These are phyloP conservation scores for Rhorus exstirpatorius DNA, from an alignment of 2,888 invertebrate species.

Conservation along the genomic window DNA sequence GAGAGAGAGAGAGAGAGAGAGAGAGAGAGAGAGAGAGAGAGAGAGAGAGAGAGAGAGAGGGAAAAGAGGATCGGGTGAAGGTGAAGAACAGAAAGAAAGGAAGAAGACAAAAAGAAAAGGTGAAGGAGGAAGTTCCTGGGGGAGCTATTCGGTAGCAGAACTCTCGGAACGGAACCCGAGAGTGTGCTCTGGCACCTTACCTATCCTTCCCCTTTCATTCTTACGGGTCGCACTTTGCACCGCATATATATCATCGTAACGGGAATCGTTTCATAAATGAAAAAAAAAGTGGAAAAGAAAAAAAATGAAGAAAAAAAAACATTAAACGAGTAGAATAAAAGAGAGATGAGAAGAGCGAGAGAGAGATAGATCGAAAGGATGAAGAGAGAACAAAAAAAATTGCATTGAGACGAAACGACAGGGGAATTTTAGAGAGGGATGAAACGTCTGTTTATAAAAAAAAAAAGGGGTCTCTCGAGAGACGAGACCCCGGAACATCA, in stretches of 20 bases:
- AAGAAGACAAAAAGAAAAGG: constrained; percentile 40
- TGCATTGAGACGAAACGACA: constrained; percentile 47
- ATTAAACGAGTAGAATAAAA: constrained; percentile 27
- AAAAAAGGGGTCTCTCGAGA: constrained; percentile 8
- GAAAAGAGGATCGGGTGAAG: constrained; percentile 34
- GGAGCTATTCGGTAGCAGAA: constrained; percentile 68
- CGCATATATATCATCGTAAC: constrained; percentile 60
- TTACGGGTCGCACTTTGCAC: constrained; percentile 31
- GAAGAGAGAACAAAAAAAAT: constrained; percentile 41
- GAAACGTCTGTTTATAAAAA: constrained; percentile 5
- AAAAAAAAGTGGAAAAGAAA: constrained; percentile 34
- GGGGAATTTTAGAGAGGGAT: constrained; percentile 29
- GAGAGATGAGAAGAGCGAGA: too few relatives aligned
- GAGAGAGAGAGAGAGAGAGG: constrained; percentile 27
- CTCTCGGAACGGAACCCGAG: constrained; percentile 69
- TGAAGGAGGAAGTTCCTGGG: constrained; percentile 66
- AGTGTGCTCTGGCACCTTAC: constrained; percentile 61
- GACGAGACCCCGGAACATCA: constrained; percentile 52
- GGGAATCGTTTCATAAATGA: constrained; percentile 70
- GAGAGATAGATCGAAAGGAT: constrained; percentile 26
- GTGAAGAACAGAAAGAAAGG: constrained; percentile 56
- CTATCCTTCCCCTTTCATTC: constrained; percentile 39
- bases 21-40: constrained; percentile 35
- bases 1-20: constrained; percentile 43
- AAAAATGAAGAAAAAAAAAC: constrained; percentile 16